Evolutionary conservation across 1,140 invertebrate genomes (phyloP).

Genomic region (Luehdorfia chinensis): DNA sequence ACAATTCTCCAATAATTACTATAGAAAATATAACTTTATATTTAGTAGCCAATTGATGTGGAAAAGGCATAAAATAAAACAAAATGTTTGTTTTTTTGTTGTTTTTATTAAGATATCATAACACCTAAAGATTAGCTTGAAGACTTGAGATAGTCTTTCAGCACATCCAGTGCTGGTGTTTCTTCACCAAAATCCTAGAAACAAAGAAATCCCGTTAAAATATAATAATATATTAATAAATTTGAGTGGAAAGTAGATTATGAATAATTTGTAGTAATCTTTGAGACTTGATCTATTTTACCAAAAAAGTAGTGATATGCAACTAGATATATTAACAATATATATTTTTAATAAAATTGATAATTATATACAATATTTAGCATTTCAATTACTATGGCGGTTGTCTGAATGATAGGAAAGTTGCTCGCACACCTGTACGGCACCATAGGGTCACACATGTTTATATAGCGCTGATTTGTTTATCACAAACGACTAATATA

Average conservation of each 20-base stretch:
- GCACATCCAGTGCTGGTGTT: constrained; percentile 93
- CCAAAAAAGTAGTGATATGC: too few species aligned
- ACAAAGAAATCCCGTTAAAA: constrained; percentile 23
- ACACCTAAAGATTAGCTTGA: constrained; percentile 72
- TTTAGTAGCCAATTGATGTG: too few species aligned
- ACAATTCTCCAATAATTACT: background rate
- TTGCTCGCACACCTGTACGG: constrained; percentile 43
- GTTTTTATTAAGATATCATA: constrained; percentile 52
- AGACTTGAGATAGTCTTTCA: constrained; percentile 92
- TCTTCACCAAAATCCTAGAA: constrained; percentile 96
- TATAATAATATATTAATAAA: too few species aligned
- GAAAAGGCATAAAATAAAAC: constrained; percentile 38
- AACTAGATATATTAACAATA: too few species aligned
- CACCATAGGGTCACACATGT: constrained; percentile 64
- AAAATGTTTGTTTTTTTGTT: constrained; percentile 46
- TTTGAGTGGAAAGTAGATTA: too few species aligned
- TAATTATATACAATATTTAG: too few species aligned
- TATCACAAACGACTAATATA: constrained; percentile 32
- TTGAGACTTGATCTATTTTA: too few species aligned
- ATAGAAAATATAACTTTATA: too few species aligned
- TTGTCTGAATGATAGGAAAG: constrained; percentile 69
- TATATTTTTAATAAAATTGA: too few species aligned
- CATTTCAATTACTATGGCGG: too few species aligned
- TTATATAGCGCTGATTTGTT: constrained; percentile 48
- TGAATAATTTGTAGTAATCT: too few species aligned